Conservation (phyloP, 2,888 invertebrate genomes). For the Unio pictorum region DNA sequence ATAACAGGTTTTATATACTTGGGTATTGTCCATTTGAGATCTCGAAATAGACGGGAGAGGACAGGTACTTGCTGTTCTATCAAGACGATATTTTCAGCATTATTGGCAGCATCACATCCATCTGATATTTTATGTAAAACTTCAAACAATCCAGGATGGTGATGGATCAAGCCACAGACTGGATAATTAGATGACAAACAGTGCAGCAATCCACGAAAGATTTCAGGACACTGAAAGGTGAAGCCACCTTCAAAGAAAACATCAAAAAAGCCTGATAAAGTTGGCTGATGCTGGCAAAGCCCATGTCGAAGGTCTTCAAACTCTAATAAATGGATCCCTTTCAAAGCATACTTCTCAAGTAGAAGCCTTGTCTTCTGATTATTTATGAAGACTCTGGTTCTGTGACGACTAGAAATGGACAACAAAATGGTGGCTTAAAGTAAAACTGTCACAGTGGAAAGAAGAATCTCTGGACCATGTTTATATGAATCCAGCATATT, state of each 20-base stretch:
- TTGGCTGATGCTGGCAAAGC: not conserved
- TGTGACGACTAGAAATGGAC: constrained; percentile 6
- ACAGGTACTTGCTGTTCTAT: constrained; percentile 5
- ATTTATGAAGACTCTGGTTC: constrained; percentile 9
- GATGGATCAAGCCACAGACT: constrained; percentile 6
- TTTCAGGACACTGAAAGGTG: constrained; percentile 1
- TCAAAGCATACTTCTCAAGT: constrained; percentile 1
- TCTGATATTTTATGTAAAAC: not conserved
- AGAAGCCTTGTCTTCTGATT: constrained; percentile 1
- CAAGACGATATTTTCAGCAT: not conserved
- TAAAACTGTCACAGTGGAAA: not conserved
- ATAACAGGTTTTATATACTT: no score
- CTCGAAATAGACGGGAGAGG: not conserved
- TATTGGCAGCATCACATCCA: not conserved
- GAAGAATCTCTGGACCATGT: not conserved
- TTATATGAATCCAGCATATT: no score
- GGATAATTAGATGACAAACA: constrained; percentile 5
- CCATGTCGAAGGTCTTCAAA: not conserved
- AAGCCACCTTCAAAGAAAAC: no score
- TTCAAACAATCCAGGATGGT: constrained; percentile 1
- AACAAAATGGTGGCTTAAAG: constrained; percentile 1
- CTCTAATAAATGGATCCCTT: not conserved
- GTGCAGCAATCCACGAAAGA: not conserved
- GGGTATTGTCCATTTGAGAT: no score
- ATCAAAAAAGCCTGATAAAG: no score